These are phyloP conservation scores for Thrips palmi DNA, from an alignment of 1,140 invertebrate species.

Conservation along the genomic window DNA sequence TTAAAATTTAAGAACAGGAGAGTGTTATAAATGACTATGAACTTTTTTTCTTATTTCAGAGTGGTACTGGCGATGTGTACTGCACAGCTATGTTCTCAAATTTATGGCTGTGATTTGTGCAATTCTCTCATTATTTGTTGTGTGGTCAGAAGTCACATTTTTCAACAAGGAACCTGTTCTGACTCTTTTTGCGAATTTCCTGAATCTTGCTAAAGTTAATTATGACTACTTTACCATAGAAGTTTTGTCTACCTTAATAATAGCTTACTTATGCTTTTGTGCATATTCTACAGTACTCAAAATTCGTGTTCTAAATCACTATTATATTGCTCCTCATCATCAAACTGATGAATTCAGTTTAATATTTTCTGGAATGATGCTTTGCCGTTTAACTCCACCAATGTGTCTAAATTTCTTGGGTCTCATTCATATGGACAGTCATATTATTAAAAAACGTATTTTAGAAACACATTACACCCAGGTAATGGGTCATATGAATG, in stretches of 20 bases:
- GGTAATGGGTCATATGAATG: conserved; percentile 99
- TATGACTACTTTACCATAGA: conserved; percentile 94
- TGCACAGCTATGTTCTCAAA: conserved; percentile 57
- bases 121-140: conserved; percentile 69
- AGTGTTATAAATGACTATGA: not conserved
- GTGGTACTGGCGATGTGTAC: conserved; percentile 88
- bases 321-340: conserved; percentile 91
- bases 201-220: conserved; percentile 55
- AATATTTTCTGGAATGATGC: conserved; percentile 90
- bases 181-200: conserved; percentile 86
- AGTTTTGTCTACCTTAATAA: conserved; percentile 70
- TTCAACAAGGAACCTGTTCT: conserved; percentile 81
- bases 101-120: conserved; percentile 51
- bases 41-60: conserved; percentile 35
- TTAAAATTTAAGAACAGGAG: not conserved
- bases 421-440: conserved; percentile 94
- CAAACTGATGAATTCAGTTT: conserved; percentile 97
- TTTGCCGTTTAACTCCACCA: conserved; percentile 92
- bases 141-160: conserved; percentile 98
- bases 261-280: conserved; percentile 91
- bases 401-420: conserved; percentile 97
- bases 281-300: conserved; percentile 96
- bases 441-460: conserved; percentile 67
- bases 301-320: conserved; percentile 89
- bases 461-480: conserved; percentile 78